Evolutionary conservation across 2,888 invertebrate genomes (phyloP).

Genomic region (Neoascia interrupta): DNA sequence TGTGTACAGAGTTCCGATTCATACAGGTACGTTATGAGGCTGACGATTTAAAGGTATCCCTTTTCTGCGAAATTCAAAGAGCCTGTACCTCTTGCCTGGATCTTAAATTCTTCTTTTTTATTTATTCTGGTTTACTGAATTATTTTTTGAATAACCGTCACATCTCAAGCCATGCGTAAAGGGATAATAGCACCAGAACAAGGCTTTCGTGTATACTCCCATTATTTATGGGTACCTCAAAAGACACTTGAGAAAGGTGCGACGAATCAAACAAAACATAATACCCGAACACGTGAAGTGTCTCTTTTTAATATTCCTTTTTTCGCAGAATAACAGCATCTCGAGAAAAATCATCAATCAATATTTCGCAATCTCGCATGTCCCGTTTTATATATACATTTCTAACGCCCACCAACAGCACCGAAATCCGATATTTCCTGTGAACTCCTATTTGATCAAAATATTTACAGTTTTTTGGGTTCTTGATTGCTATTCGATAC

Average conservation of each 20-base stretch:
- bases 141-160: no score
- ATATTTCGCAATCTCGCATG: background rate
- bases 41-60: no score
- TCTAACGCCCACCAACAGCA: constrained; percentile 5
- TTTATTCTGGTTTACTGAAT: no score
- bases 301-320: background rate
- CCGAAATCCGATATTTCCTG: constrained; percentile 47
- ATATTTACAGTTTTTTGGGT: constrained; percentile 21
- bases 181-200: no score
- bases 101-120: no score
- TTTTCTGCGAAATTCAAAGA: no score
- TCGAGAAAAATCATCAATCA: background rate
- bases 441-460: constrained; percentile 30
- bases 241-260: constrained; percentile 15
- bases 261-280: constrained; percentile 1
- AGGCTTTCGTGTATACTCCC: no score
- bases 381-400: background rate
- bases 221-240: no score
- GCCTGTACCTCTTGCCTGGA: no score
- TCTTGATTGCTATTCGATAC: constrained; percentile 45
- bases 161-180: no score
- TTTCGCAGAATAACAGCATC: background rate
- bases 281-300: background rate
- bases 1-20: no score
- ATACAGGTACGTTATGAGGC: no score